Evolutionary conservation across 2,113 vertebrate species (phyloP).

Genomic region (Ondatra zibethicus): DNA sequence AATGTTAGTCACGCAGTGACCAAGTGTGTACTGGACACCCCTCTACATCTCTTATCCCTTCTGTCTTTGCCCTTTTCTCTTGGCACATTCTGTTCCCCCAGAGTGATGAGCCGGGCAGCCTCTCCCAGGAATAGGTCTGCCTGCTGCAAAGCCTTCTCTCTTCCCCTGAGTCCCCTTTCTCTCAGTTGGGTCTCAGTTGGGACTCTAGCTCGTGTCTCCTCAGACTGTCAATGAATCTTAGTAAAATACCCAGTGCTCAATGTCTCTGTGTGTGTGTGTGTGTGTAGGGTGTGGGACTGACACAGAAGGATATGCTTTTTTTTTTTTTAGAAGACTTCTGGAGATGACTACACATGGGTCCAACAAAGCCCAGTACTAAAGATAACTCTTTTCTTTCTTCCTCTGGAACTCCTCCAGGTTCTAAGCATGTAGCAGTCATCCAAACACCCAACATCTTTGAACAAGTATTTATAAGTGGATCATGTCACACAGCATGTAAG

Average conservation of each 20-base stretch:
- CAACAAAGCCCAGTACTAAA: neutral
- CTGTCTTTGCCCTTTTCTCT: neutral
- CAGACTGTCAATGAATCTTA: neutral
- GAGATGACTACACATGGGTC: neutral
- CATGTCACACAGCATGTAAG: neutral
- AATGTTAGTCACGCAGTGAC: neutral
- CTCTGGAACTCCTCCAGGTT: neutral
- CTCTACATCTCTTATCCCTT: neutral
- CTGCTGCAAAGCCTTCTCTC: neutral
- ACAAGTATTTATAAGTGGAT: neutral
- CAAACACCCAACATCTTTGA: slow-evolving; percentile 6
- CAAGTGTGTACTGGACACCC: neutral
- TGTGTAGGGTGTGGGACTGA: neutral
- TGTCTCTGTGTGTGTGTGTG: neutral
- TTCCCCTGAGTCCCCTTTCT: too few species aligned
- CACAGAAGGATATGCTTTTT: neutral
- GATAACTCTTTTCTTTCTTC: neutral
- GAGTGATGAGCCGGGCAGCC: too few species aligned
- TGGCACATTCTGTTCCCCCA: neutral
- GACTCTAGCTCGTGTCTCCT: neutral
- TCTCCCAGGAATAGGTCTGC: neutral
- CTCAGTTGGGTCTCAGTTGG: neutral
- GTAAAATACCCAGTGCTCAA: neutral
- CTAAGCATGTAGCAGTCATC: neutral
- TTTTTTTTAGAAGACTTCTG: slow-evolving; percentile 23